Percentiles rank a stretch among this genome's conserved stretches.
These are phyloP conservation scores for Lasiurus cinereus DNA, from an alignment of 2,113 vertebrate species.

Conservation along the genomic window DNA sequence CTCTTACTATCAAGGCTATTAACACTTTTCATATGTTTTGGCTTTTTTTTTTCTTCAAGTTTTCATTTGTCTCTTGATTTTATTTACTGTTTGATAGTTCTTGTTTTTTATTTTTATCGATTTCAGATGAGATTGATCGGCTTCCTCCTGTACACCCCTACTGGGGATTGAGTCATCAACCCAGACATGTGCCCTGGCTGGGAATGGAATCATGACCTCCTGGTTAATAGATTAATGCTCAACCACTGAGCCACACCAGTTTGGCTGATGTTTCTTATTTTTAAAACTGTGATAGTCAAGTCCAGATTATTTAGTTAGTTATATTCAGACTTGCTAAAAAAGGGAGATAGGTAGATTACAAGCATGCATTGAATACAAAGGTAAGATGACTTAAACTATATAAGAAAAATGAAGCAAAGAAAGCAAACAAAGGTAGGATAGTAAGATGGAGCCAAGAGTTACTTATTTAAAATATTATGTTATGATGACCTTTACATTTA, in stretches of 20 bases:
- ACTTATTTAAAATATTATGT: neutral
- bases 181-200: no score
- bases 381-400: neutral
- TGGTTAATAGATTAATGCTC: no score
- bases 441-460: neutral
- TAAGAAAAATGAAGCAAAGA: constrained; percentile 17
- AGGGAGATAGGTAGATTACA: neutral
- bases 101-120: neutral
- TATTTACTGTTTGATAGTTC: neutral
- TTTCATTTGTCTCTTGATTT: neutral
- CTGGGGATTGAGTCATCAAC: no score
- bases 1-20: neutral
- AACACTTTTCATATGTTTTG: neutral
- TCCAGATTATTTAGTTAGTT: neutral
- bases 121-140: no score
- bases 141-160: no score
- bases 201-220: no score
- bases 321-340: constrained; percentile 1
- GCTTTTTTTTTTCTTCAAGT: neutral
- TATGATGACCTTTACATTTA: neutral
- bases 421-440: neutral
- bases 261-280: neutral
- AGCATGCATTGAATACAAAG: neutral
- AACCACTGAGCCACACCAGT: no score
- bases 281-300: neutral